Base-by-base conservation (phyloP, 64 coral and sea anemone species). In the Orbicella faveolata region DNA sequence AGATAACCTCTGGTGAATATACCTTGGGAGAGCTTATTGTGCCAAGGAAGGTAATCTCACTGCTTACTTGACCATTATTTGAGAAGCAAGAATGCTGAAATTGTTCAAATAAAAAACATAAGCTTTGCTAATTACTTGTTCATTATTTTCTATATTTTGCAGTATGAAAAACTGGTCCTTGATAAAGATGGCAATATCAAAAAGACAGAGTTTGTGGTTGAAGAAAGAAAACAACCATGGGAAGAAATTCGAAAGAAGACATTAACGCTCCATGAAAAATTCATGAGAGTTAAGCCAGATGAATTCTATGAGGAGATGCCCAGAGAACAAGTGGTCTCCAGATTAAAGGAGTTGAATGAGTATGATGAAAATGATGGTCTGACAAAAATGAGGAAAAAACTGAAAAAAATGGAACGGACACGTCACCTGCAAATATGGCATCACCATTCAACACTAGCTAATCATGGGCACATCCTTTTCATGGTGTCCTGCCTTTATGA, bases 371-470 rank as follows among this genome's bases (percentile, higher is more conserved):
- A 59, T 34, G 87, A 89, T 36, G 59, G 74, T 15, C 61, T 89
- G 1, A 72, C 55, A 6, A 37, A 34, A 25, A 89, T 89, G 88
- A 79, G 61, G 20, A 44, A 39, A 0, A 63, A 80, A 68, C 36
- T 80, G 17, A 59, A 79, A 14, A 30, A 64, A 12, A 36, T 89
- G 2, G n/a, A 59, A 44, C 8, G 52, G 8, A 36, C 35, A 70
- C 7, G 88, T 51, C 75, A 89, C 41, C 35, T 89, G 1, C 20
- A 73, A 26, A 76, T 89, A 21, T 89, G 87, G 75, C 87, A 89
- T 89, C 75, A 89, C 59, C 75, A 78, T 14, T 89, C 87, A 10
- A 89, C 87, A 37, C 75, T 89, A 20, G 88, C 88, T 3, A 89
- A 80, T 52, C 54, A 62, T 89, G 76, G 88, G 4, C 77, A 89